A percentile compares a stretch with the other conserved stretches of the same genome.
These are phyloP conservation scores for Agriopis aurantiaria DNA, from an alignment of 2,888 invertebrate species.

Conservation along the genomic window DNA sequence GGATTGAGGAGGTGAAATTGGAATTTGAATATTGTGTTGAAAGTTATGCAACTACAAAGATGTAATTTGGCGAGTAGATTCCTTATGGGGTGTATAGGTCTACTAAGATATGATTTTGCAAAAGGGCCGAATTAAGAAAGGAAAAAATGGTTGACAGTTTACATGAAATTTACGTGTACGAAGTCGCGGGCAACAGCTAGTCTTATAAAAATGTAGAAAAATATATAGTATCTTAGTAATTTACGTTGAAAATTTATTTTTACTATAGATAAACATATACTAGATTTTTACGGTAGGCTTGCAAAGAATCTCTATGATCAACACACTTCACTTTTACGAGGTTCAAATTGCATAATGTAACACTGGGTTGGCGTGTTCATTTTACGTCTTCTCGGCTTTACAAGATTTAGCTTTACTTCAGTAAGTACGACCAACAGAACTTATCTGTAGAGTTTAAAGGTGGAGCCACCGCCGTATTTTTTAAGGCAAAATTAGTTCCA, in stretches of 20 bases:
- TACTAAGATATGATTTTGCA: no score
- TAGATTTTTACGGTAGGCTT: background rate
- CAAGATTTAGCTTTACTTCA: slow-evolving; percentile 19
- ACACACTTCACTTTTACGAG: slow-evolving; percentile 22
- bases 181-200: background rate
- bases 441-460: background rate
- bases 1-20: no score
- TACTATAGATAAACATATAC: no score
- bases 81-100: no score
- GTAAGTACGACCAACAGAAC: background rate
- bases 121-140: no score
- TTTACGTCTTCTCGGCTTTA: slow-evolving; percentile 24
- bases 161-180: no score
- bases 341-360: slow-evolving; percentile 12
- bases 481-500: no score
- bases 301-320: slow-evolving; percentile 4
- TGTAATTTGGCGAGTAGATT: no score
- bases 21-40: no score
- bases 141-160: no score
- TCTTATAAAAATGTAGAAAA: background rate
- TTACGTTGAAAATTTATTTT: background rate
- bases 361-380: background rate
- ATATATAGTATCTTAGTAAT: background rate
- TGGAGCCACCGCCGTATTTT: background rate
- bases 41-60: no score